Conservation (phyloP, 2,797 vertebrate species). For the Sebastiscus albofasciatus region DNA sequence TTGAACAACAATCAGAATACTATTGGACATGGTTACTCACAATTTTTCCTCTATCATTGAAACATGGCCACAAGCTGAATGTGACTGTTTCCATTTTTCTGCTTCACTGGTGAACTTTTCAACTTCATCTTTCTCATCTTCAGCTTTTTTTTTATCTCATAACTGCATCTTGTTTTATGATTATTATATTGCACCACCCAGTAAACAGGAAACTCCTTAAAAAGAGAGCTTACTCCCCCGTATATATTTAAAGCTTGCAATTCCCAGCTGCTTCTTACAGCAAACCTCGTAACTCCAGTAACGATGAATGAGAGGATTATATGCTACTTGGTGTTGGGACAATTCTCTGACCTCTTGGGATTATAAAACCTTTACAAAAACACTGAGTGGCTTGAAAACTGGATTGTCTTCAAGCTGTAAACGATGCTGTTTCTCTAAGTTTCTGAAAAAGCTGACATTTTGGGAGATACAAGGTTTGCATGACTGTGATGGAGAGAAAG, state of each 20-base stretch:
- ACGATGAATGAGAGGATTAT: conserved; percentile 29
- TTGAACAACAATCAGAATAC: not conserved
- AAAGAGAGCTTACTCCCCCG: not conserved
- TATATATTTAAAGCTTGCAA: not conserved
- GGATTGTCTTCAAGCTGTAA: conserved; percentile 5
- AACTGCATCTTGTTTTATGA: not conserved
- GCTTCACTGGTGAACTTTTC: not conserved
- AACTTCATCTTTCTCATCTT: not conserved
- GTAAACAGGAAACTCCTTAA: not conserved
- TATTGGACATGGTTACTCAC: not conserved
- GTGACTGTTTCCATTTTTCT: not conserved
- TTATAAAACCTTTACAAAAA: conserved; percentile 32
- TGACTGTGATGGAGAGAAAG: conserved; percentile 8
- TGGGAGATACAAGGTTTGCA: conserved; percentile 8
- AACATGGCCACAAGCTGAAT: not conserved
- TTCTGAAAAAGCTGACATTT: conserved; percentile 34
- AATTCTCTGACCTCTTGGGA: conserved; percentile 18
- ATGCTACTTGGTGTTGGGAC: conserved; percentile 22
- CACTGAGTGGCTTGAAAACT: conserved; percentile 4
- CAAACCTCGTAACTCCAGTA: conserved; percentile 9
- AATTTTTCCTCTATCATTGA: not conserved
- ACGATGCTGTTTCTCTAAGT: conserved; percentile 25
- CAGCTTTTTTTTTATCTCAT: not conserved
- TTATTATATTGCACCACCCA: not conserved
- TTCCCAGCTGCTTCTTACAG: conserved; percentile 1